A percentile compares a stretch with the other conserved stretches of the same genome.
Conservation (phyloP, 2,797 vertebrate species). For the Helostoma temminkii region DNA sequence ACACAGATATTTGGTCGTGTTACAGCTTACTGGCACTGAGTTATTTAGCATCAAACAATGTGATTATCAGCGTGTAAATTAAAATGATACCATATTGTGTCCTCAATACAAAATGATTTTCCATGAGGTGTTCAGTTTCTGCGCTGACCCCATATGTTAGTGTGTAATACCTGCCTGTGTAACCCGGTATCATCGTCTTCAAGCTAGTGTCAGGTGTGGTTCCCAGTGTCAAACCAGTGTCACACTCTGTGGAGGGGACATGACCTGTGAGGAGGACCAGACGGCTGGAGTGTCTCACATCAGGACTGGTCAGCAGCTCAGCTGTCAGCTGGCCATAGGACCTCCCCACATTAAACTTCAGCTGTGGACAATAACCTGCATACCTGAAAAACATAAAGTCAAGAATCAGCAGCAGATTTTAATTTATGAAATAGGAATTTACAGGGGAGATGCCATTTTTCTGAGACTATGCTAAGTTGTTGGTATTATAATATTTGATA, state of each 20-base stretch:
- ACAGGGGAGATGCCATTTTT: too few relatives aligned
- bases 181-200: conserved; percentile 82
- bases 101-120: background rate
- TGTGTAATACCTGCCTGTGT: conserved; percentile 79
- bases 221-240: conserved; percentile 33
- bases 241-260: conserved; percentile 21
- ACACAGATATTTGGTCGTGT: conserved; percentile 17
- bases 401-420: background rate
- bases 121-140: conserved; percentile 23
- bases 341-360: conserved; percentile 83
- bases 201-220: conserved; percentile 34
- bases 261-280: conserved; percentile 66
- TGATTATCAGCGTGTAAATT: background rate
- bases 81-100: background rate
- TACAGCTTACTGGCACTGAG: background rate
- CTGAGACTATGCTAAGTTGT: too few relatives aligned
- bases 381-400: conserved; percentile 71
- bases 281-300: conserved; percentile 51
- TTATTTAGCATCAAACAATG: background rate
- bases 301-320: conserved; percentile 76
- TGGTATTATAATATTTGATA: too few relatives aligned
- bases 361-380: conserved; percentile 85
- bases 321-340: conserved; percentile 81
- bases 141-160: background rate
- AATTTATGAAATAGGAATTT: too few relatives aligned